phyloP scores from a whole-genome alignment of 2,113 vertebrate genomes.

The Sterna hirundo region DNA sequence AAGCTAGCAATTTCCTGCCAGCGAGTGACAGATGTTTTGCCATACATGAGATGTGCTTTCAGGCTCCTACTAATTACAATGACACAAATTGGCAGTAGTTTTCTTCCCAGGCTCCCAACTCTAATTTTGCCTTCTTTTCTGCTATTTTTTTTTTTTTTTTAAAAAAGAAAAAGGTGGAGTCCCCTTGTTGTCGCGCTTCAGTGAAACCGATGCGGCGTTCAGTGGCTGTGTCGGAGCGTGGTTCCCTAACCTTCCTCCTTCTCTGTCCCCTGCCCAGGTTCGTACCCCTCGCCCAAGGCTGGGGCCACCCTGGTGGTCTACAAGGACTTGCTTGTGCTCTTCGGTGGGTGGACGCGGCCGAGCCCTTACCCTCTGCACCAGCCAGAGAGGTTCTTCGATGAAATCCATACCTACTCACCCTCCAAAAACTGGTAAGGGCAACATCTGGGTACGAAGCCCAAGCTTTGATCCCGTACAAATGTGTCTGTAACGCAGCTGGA shows the following conservation, averaged over 20 bases:
- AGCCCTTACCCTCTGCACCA: slow-evolving; percentile 98
- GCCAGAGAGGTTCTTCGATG: slow-evolving; percentile 97
- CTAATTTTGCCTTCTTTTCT: background rate
- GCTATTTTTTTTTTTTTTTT: background rate
- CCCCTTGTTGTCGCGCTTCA: rapidly evolving
- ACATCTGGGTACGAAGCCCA: background rate
- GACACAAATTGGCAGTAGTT: slow-evolving; percentile 8
- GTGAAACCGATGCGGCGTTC: rapidly evolving
- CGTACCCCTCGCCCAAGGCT: slow-evolving; percentile 97
- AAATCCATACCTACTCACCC: slow-evolving; percentile 97
- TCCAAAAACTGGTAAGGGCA: slow-evolving; percentile 94
- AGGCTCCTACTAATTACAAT: slow-evolving; percentile 39
- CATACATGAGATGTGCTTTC: slow-evolving; percentile 29
- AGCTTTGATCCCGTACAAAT: background rate
- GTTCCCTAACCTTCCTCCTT: background rate
- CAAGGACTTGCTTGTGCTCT: slow-evolving; percentile 94
- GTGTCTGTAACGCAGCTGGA: background rate
- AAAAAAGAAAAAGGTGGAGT: background rate
- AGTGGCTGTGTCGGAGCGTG: rapidly evolving
- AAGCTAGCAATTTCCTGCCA: slow-evolving; percentile 64
- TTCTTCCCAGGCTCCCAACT: slow-evolving; percentile 8
- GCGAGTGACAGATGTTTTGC: slow-evolving; percentile 65
- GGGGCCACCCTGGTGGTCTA: slow-evolving; percentile 95
- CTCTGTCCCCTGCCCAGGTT: slow-evolving; percentile 77
- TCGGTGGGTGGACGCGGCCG: slow-evolving; percentile 96